Evolutionary conservation across 2,113 vertebrate genomes (phyloP).

Genomic region (Chloebia gouldiae): DNA sequence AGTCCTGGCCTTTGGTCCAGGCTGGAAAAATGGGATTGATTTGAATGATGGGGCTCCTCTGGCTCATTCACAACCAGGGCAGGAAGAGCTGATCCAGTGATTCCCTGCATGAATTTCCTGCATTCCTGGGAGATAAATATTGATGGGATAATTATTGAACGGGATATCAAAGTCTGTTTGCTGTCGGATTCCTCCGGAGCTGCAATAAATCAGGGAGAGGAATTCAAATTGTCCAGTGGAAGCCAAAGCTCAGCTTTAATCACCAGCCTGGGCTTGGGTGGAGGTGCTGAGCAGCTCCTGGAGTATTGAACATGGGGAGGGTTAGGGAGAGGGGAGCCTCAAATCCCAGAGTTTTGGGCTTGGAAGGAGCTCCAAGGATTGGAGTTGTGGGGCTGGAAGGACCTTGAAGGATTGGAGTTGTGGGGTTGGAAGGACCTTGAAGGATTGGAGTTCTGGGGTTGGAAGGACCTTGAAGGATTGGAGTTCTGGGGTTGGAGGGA

Average conservation of each 20-base stretch:
- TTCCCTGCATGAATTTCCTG: background rate
- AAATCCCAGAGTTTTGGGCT: background rate
- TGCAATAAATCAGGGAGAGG: constrained; percentile 19
- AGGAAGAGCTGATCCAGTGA: background rate
- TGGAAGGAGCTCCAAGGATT: background rate
- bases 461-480: no score
- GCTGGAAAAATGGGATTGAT: background rate
- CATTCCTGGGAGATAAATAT: constrained; percentile 6
- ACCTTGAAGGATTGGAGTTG: no score
- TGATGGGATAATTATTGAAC: constrained; percentile 38
- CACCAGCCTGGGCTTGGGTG: background rate
- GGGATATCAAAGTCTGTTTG: constrained; percentile 19
- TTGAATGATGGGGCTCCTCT: background rate
- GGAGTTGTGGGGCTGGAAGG: background rate
- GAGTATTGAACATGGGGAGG: background rate
- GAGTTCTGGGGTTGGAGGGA: no score
- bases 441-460: no score
- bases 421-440: no score
- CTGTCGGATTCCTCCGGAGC: constrained; percentile 2
- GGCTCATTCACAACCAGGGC: background rate
- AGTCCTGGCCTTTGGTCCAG: background rate
- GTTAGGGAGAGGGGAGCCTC: background rate
- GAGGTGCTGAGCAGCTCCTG: background rate
- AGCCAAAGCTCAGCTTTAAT: background rate
- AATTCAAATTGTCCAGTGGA: background rate